Evolutionary conservation across 2,797 vertebrate species (phyloP).

Genomic region (Hozukius guyotensis): DNA sequence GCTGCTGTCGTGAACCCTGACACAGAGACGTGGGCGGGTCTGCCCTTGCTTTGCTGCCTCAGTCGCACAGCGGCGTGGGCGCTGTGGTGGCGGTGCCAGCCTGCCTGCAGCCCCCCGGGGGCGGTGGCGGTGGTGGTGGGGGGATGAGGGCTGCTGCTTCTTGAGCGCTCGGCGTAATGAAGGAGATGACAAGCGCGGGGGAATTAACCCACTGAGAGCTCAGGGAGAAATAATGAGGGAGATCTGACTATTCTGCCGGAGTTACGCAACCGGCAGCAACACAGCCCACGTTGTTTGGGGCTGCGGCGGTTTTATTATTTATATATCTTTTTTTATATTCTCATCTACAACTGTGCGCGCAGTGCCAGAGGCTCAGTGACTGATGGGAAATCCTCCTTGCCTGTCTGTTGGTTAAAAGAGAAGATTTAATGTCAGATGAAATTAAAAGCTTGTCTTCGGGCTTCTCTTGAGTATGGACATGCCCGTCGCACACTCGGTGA

Average conservation of each 20-base stretch:
- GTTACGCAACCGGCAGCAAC: slow-evolving; percentile 75
- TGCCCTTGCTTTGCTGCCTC: slow-evolving; percentile 29
- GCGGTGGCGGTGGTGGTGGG: not conserved
- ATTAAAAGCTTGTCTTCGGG: slow-evolving; percentile 29
- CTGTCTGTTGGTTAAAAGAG: slow-evolving; percentile 14
- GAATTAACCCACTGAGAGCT: slow-evolving; percentile 73
- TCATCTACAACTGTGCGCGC: slow-evolving; percentile 41
- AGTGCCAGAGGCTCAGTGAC: slow-evolving; percentile 38
- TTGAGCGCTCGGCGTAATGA: slow-evolving; percentile 52
- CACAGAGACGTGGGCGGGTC: slow-evolving; percentile 37
- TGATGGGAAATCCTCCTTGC: slow-evolving; percentile 59
- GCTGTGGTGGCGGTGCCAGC: slow-evolving; percentile 37
- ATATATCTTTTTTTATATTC: slow-evolving; percentile 57
- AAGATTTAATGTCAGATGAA: slow-evolving; percentile 38
- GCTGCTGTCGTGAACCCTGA: slow-evolving; percentile 42
- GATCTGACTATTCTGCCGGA: slow-evolving; percentile 69
- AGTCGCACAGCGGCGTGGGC: slow-evolving; percentile 10
- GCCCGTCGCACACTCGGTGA: slow-evolving; percentile 2
- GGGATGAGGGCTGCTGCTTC: slow-evolving; percentile 41
- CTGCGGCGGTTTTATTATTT: slow-evolving; percentile 56
- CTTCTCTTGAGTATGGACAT: slow-evolving; percentile 7
- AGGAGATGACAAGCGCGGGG: slow-evolving; percentile 69
- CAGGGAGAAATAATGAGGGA: slow-evolving; percentile 75
- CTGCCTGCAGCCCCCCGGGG: slow-evolving; percentile 33
- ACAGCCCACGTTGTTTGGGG: slow-evolving; percentile 67